These are phyloP conservation scores for Pongo abelii DNA, from an alignment of 2,113 vertebrate genomes.

Conservation along the genomic window DNA sequence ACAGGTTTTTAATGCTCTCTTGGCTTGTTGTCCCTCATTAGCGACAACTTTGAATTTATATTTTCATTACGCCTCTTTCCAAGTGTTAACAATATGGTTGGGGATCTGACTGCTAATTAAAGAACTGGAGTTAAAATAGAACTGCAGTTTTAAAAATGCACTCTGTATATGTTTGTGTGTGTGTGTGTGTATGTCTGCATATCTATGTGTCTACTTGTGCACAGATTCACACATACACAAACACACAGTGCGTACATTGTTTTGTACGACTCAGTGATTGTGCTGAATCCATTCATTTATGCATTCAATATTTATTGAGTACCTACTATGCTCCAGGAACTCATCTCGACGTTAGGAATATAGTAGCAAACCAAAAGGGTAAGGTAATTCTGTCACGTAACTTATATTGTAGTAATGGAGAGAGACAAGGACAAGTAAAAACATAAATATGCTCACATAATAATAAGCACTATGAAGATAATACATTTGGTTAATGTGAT, in stretches of 20 bases:
- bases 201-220: neutral
- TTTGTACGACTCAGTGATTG: neutral
- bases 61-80: conserved; percentile 8
- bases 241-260: neutral
- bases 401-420: neutral
- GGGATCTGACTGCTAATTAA: conserved; percentile 15
- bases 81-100: neutral
- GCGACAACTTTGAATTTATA: conserved; percentile 13
- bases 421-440: neutral
- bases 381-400: neutral
- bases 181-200: neutral
- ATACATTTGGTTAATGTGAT: neutral
- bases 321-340: neutral
- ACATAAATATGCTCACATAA: neutral
- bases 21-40: neutral
- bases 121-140: neutral
- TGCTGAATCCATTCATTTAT: neutral
- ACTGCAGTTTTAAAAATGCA: neutral
- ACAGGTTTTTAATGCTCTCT: neutral
- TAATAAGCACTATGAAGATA: neutral
- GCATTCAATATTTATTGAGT: neutral
- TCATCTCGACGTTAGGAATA: neutral
- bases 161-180: neutral
- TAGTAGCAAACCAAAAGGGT: neutral
- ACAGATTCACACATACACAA: neutral